phyloP scores from a whole-genome alignment of 2,797 vertebrate species.

The Anguilla obscura region DNA sequence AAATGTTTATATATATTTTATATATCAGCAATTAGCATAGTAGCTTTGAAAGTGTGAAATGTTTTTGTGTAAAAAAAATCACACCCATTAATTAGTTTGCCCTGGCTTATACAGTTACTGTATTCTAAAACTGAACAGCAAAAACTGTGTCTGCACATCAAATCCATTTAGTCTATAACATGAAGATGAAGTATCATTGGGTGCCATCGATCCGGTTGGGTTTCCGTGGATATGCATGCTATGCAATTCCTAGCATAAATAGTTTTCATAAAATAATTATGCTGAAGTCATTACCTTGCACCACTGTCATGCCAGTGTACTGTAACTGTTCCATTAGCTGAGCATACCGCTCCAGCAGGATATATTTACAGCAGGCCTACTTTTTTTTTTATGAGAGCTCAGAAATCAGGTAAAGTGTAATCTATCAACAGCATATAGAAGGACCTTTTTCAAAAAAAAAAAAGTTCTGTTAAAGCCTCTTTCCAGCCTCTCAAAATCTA shows the following conservation, averaged over 20 bases:
- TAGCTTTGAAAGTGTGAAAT: neutral
- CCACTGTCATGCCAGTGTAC: neutral
- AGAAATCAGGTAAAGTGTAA: neutral
- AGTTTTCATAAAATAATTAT: constrained; percentile 8
- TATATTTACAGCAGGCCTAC: neutral
- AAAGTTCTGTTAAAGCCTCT: neutral
- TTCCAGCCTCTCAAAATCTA: neutral
- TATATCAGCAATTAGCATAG: neutral
- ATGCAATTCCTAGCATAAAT: neutral
- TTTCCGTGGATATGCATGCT: neutral
- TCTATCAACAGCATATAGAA: neutral
- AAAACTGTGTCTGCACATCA: neutral
- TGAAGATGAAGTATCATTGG: neutral
- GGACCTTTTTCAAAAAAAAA: neutral
- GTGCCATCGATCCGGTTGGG: neutral
- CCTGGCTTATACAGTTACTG: neutral
- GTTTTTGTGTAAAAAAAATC: neutral
- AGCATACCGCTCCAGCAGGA: neutral
- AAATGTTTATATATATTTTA: neutral
- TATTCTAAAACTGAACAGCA: neutral
- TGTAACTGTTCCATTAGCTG: neutral
- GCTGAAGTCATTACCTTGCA: neutral
- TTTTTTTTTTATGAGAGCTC: neutral
- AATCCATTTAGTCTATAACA: neutral
- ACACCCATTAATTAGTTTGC: neutral